Evolutionary conservation across 1,140 invertebrate genomes (phyloP), one percentile per base, ranked within the genome.

Genomic region (Macrobrachium rosenbergii): DNA sequence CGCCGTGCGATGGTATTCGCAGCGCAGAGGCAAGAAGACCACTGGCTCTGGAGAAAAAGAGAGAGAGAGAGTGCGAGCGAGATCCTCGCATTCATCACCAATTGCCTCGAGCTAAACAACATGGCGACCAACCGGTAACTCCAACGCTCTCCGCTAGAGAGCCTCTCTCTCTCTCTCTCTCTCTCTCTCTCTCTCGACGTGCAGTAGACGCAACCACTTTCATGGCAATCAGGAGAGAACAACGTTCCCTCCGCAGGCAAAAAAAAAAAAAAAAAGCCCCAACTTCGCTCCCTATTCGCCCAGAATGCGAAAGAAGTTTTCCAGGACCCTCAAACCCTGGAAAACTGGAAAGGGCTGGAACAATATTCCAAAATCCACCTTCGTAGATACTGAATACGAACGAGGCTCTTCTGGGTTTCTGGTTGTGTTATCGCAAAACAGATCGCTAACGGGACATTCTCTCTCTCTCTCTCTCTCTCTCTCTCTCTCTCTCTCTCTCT

Each of bases 41-140:
- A 87, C 85, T 87, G 85, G 85, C 79, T 78, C 85, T 8, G 12
- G 52, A 52, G 52, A 52, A 5, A 52, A 5, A 52, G 52, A 52
- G 52, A 52, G 52, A 52, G 52, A 60, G 52, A 21, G 52, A 60
- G 52, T 8, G 28, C 43, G 28, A 52, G 43, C n/a, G n/a, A 28
- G 64, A 52, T 52, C 52, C 60, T 82, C 82, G 83, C 88, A 88
- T 88, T 88, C 82, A 88, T 88, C 88, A 88, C 82, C 67, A 78
- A 78, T 88, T 73, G 83, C 88, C 88, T 45, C 52, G 63, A 83
- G 88, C 82, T 45, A 76, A 52, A 64, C 76, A 88, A 85, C 82
- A 83, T 84, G 82, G 88, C 82, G 82, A 83, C 82, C 88, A 67
- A 28, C 82, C 82, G 62, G 86, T 88, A 88, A 88, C 86, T 88